Evolutionary conservation across 1,140 invertebrate species (phyloP).

Genomic region (Brachionus calyciflorus): DNA sequence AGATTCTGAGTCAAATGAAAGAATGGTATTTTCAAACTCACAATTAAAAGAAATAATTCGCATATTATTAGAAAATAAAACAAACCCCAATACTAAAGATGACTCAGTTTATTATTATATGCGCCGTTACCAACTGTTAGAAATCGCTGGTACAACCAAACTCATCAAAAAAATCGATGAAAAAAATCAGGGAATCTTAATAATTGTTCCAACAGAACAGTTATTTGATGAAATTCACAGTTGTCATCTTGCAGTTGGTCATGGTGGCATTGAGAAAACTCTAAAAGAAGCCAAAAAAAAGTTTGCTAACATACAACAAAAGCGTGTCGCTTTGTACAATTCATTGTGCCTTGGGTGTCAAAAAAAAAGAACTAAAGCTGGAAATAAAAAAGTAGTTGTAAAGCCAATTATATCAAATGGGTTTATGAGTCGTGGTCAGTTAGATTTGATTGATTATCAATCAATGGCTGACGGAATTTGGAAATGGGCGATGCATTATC

Average conservation of each 20-base stretch:
- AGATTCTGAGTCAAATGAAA: too few relatives aligned
- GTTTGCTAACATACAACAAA: slow-evolving; percentile 44
- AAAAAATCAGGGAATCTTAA: not conserved
- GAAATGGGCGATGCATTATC: slow-evolving; percentile 62
- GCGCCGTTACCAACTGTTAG: not conserved
- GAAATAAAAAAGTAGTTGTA: slow-evolving; percentile 39
- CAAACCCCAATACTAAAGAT: slow-evolving; percentile 8
- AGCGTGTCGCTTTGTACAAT: slow-evolving; percentile 24
- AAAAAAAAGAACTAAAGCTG: slow-evolving; percentile 12
- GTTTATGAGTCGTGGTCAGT: slow-evolving; percentile 48
- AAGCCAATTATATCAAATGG: slow-evolving; percentile 39
- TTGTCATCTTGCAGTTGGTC: not conserved
- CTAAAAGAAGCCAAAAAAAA: not conserved
- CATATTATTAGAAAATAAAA: slow-evolving; percentile 29
- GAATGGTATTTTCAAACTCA: too few relatives aligned
- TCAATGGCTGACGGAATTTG: slow-evolving; percentile 48
- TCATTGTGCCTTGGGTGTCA: slow-evolving; percentile 45
- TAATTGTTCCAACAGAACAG: not conserved
- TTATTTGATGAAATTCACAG: not conserved
- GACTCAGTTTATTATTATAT: not conserved
- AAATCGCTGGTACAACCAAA: not conserved
- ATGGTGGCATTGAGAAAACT: not conserved
- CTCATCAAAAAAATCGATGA: not conserved
- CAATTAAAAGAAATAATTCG: not conserved
- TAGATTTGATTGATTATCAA: slow-evolving; percentile 48